These are phyloP conservation scores for Lithosia quadra DNA, from an alignment of 2,888 invertebrate genomes.

Conservation along the genomic window DNA sequence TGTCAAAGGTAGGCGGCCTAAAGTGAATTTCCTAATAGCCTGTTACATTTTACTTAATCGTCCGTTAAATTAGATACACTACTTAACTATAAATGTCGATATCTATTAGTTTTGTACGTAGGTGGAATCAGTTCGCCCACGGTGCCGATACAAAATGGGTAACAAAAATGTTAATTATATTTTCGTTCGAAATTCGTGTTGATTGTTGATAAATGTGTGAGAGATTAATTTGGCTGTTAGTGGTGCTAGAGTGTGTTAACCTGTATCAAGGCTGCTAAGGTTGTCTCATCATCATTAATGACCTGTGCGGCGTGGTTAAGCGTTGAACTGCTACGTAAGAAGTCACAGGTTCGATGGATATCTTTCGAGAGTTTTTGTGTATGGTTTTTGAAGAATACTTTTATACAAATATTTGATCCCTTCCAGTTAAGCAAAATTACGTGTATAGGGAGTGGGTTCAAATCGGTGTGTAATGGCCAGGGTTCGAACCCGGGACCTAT, in stretches of 20 bases:
- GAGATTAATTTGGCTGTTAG: conserved; percentile 17
- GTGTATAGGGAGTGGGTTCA: no score
- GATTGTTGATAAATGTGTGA: conserved; percentile 23
- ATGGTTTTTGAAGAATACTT: no score
- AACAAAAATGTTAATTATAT: conserved; percentile 44
- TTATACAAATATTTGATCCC: no score
- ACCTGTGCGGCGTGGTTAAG: neutral
- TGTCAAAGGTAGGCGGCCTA: conserved; percentile 8
- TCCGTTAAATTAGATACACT: conserved; percentile 51
- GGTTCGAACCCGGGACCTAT: no score
- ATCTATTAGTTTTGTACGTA: conserved; percentile 47
- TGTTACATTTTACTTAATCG: conserved; percentile 48
- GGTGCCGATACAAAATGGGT: conserved; percentile 34
- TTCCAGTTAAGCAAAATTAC: no score
- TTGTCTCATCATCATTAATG: conserved; percentile 1
- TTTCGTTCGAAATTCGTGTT: conserved; percentile 34
- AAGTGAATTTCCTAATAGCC: conserved; percentile 37
- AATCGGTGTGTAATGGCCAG: no score
- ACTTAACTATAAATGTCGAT: conserved; percentile 45
- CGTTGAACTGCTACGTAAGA: neutral
- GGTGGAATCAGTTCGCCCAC: conserved; percentile 48
- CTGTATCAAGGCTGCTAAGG: conserved; percentile 10
- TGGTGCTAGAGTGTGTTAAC: conserved; percentile 17
- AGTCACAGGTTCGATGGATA: neutral
- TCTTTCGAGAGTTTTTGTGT: neutral